Evolutionary conservation across 2,113 vertebrate genomes (phyloP), one percentile per base, ranked within the genome.

Genomic region (Desmodus rotundus): DNA sequence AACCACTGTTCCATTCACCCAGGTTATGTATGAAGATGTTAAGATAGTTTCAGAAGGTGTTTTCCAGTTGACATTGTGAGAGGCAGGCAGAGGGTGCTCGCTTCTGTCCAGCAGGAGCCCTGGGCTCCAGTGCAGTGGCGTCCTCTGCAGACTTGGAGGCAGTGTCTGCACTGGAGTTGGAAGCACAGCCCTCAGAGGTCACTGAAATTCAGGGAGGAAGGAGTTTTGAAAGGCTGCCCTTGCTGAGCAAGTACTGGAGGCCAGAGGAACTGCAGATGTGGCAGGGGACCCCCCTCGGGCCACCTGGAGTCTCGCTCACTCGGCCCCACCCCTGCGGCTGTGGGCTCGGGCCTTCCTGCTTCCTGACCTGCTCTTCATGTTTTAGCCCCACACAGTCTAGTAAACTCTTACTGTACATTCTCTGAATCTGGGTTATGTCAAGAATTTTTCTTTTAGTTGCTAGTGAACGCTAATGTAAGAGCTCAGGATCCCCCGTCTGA

Each of bases 401-500:
- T 97, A 80, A 89, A 65, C 72, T 54, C 89, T 97, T 87, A 94
- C 95, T 96, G 89, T 89, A 78, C 77, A 43, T 87, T 97, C 76
- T 87, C 74, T 84, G 70, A 77, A 94, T 95, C 95, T 96, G 81
- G 92, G 87, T 96, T 96, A 65, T 92, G 94, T 97, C 95, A 96
- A 94, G 90, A 61, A 7, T 24, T 73, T 61, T 33, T 70, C 45
- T 89, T 13, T 28, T 22, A 80, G 63, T 52, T 45, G 31, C 76
- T 72, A 68, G 78, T 36, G 45, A 89, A 61, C 52, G 65, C 84
- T 93, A 82, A 93, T 93, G 28, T 50, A 65, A 68, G 41, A 41
- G 33, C 31, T 93, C 31, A 80, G 87, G 19, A 87, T 80, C 43
- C 86, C 50, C 80, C 12, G 33, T 93, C 70, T 89, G 24, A 78